Evolutionary conservation across 2,797 vertebrate genomes (phyloP).

Genomic region (Sebastes cheni): DNA sequence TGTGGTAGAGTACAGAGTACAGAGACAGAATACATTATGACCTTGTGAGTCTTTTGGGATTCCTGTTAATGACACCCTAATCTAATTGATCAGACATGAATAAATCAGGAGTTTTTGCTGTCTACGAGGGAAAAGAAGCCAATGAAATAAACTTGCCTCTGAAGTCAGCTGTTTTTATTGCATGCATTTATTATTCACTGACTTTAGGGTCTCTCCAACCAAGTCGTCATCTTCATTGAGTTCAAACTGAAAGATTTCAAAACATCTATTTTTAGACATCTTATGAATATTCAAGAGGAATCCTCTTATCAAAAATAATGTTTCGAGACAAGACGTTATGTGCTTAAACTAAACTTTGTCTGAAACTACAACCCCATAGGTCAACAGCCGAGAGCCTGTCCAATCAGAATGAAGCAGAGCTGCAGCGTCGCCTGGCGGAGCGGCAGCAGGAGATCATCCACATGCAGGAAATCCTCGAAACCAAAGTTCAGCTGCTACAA

Average conservation of each 20-base stretch:
- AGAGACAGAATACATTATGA: neutral
- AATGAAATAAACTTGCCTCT: neutral
- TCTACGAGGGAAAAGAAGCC: neutral
- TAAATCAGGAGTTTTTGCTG: neutral
- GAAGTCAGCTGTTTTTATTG: neutral
- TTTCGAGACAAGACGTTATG: neutral
- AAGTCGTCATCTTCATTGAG: neutral
- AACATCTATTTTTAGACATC: neutral
- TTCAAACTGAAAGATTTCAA: neutral
- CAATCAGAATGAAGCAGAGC: slow-evolving; percentile 84
- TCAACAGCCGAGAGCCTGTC: slow-evolving; percentile 79
- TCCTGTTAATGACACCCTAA: neutral
- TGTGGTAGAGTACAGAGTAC: neutral
- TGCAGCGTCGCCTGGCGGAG: slow-evolving; percentile 82
- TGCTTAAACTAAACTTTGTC: neutral
- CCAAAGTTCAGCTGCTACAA: slow-evolving; percentile 89
- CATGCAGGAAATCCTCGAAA: slow-evolving; percentile 85
- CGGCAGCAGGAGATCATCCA: slow-evolving; percentile 86
- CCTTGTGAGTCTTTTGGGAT: neutral
- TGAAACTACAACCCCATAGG: slow-evolving; percentile 63
- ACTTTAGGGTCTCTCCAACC: neutral
- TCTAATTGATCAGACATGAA: neutral
- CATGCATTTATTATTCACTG: neutral
- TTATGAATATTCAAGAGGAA: neutral
- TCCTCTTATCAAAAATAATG: neutral